phyloP scores from a whole-genome alignment of 1,140 invertebrate species.

The Hormaphis cornu region DNA sequence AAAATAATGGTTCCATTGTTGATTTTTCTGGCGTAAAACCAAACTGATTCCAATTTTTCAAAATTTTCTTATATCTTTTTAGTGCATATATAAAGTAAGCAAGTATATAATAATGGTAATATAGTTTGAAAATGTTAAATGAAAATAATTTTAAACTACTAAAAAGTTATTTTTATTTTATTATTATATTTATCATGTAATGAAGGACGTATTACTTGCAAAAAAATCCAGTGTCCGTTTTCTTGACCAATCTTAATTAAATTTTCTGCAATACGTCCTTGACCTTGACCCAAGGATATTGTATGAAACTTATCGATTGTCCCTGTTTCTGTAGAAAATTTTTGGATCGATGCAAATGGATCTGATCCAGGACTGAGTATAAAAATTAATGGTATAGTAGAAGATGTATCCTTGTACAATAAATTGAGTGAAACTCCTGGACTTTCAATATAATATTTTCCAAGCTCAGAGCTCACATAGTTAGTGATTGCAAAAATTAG shows the following conservation, averaged over 20 bases:
- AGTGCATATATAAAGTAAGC: too few relatives aligned
- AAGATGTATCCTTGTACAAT: constrained; percentile 63
- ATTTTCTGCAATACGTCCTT: constrained; percentile 71
- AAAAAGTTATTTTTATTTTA: too few relatives aligned
- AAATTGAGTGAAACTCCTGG: constrained; percentile 56
- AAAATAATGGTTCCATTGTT: too few relatives aligned
- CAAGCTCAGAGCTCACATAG: constrained; percentile 66
- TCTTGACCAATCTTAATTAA: constrained; percentile 62
- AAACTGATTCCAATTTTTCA: too few relatives aligned
- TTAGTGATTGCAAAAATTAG: constrained; percentile 67
- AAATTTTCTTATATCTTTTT: too few relatives aligned
- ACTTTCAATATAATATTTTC: constrained; percentile 67
- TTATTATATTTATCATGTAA: background rate
- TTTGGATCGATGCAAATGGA: constrained; percentile 69
- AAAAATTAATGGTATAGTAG: constrained; percentile 71
- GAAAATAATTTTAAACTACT: too few relatives aligned
- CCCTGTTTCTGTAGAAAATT: constrained; percentile 70
- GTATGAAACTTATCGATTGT: constrained; percentile 66
- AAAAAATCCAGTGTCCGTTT: constrained; percentile 71
- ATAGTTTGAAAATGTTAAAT: too few relatives aligned
- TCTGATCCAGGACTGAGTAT: constrained; percentile 82
- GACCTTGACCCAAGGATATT: constrained; percentile 83
- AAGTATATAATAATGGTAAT: too few relatives aligned
- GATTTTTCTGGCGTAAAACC: too few relatives aligned
- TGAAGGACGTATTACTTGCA: constrained; percentile 50